Evolutionary conservation across 2,797 vertebrate genomes (phyloP).

Genomic region (Tokudaia muenninki): DNA sequence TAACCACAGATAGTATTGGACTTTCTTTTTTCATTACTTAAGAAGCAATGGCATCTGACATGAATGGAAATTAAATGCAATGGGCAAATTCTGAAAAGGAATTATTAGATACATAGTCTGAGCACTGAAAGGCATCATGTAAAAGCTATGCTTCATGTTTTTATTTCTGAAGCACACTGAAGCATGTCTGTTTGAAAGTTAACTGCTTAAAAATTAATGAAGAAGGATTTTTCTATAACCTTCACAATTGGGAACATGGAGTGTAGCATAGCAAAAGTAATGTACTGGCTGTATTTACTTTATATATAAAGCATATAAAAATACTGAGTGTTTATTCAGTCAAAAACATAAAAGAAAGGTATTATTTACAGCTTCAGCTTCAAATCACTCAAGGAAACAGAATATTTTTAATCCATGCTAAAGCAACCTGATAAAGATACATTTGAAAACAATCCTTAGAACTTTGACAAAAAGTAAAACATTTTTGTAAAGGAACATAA

Average conservation of each 20-base stretch:
- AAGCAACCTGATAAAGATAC: neutral
- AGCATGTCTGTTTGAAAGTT: constrained; percentile 39
- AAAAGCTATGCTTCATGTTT: neutral
- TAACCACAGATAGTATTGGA: neutral
- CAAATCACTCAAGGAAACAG: constrained; percentile 22
- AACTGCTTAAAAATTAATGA: constrained; percentile 62
- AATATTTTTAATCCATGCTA: neutral
- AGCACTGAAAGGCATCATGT: neutral
- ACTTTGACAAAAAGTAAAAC: neutral
- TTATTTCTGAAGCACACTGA: constrained; percentile 2
- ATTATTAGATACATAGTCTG: neutral
- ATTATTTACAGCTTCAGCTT: neutral
- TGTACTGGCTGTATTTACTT: neutral
- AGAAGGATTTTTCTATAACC: constrained; percentile 12
- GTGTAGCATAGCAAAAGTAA: neutral
- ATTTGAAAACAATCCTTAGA: constrained; percentile 33
- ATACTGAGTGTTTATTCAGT: neutral
- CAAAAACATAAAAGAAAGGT: neutral
- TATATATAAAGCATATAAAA: neutral
- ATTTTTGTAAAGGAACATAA: neutral
- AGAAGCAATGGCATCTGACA: neutral
- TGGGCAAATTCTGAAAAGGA: constrained; percentile 34
- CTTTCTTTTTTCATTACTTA: neutral
- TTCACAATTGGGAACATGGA: neutral
- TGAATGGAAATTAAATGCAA: constrained; percentile 24